phyloP scores from a whole-genome alignment of 2,113 vertebrate genomes.

The Etheostoma spectabile region DNA sequence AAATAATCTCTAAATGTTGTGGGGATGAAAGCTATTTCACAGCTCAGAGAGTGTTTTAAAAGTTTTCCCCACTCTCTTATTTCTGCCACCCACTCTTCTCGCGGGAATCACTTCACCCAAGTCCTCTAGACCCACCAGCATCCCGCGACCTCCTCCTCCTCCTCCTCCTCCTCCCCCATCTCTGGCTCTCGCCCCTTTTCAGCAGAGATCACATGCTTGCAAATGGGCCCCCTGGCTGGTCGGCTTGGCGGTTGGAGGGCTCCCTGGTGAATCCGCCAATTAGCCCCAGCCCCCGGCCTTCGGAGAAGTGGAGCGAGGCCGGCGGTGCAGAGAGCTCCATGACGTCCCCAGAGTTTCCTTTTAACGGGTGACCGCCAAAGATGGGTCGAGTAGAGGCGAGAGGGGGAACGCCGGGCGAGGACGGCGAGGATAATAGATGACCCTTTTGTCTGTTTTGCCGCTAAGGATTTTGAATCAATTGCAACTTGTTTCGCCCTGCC shows the following conservation, averaged over 20 bases:
- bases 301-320: conserved; percentile 68
- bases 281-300: conserved; percentile 75
- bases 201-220: conserved; percentile 71
- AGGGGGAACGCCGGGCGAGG: conserved; percentile 16
- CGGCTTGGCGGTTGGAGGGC: conserved; percentile 61
- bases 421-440: conserved; percentile 68
- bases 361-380: conserved; percentile 70
- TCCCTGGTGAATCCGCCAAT: conserved; percentile 81
- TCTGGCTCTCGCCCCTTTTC: conserved; percentile 41
- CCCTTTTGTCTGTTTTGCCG: conserved; percentile 67
- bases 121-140: conserved; percentile 50
- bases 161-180: conserved; percentile 15
- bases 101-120: conserved; percentile 48
- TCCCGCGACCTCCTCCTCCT: conserved; percentile 20
- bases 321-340: conserved; percentile 48
- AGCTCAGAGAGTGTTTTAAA: conserved; percentile 42
- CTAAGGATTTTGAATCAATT: conserved; percentile 72
- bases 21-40: conserved; percentile 41
- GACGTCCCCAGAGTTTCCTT: conserved; percentile 69
- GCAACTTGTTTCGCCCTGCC: conserved; percentile 33
- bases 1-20: conserved; percentile 32
- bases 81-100: conserved; percentile 65
- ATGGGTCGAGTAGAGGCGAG: conserved; percentile 65
- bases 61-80: conserved; percentile 40
- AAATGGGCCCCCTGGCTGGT: conserved; percentile 55